Evolutionary conservation across 2,888 invertebrate genomes (phyloP).

Genomic region (Agapostemon virescens): DNA sequence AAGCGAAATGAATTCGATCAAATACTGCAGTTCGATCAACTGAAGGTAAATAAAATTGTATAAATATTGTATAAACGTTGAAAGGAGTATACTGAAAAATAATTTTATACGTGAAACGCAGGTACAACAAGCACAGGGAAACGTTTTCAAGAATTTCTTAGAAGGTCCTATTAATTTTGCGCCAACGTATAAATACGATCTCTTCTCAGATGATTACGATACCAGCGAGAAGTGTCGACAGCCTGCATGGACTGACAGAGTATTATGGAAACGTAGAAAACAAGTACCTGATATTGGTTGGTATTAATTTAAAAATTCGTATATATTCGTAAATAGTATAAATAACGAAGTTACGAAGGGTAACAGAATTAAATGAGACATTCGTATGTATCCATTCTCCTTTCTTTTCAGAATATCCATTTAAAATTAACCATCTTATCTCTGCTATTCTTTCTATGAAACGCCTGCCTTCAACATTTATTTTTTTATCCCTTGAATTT

Average conservation of each 20-base stretch:
- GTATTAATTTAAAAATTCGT: background rate
- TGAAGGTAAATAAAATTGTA: conserved; percentile 45
- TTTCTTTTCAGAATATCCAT: too few relatives aligned
- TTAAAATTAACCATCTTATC: too few relatives aligned
- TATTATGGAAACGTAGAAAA: conserved; percentile 94
- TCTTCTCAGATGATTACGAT: conserved; percentile 99
- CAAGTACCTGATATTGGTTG: conserved; percentile 87
- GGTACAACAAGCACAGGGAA: conserved; percentile 89
- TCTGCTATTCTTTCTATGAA: too few relatives aligned
- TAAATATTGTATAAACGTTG: background rate
- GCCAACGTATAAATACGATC: conserved; percentile 99
- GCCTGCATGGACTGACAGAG: conserved; percentile 99
- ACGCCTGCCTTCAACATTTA: too few relatives aligned
- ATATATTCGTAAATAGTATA: too few relatives aligned
- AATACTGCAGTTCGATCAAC: conserved; percentile 92
- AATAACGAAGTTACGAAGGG: too few relatives aligned
- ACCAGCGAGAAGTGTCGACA: conserved; percentile 98
- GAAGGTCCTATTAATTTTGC: conserved; percentile 96
- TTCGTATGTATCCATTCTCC: too few relatives aligned
- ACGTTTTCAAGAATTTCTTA: conserved; percentile 94
- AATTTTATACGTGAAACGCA: conserved; percentile 63
- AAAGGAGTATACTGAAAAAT: background rate
- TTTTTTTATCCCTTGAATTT: too few relatives aligned
- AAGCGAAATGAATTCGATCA: conserved; percentile 87
- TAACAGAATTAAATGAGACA: too few relatives aligned